A percentile compares a stretch with the other conserved stretches of the same genome.
These are phyloP conservation scores for Ormia ochracea DNA, from an alignment of 2,888 invertebrate genomes.

Conservation along the genomic window DNA sequence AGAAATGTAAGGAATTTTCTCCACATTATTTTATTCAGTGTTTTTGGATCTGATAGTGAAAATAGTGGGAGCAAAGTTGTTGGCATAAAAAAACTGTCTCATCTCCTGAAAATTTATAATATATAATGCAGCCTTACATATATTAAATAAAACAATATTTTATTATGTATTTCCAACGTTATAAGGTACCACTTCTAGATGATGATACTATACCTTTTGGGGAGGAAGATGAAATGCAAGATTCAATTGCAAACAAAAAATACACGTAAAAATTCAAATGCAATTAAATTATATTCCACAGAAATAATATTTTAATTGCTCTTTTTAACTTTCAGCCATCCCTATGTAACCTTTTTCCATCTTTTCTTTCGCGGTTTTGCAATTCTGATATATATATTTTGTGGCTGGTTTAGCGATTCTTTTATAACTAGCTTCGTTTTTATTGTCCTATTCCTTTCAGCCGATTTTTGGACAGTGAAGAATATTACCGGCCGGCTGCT, in stretches of 20 bases:
- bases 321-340: conserved; percentile 82
- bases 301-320: neutral
- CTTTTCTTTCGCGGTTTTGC: conserved; percentile 90
- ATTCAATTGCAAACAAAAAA: conserved; percentile 70
- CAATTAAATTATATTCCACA: neutral
- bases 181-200: conserved; percentile 89
- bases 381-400: conserved; percentile 91
- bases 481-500: conserved; percentile 89
- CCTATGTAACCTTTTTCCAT: conserved; percentile 94
- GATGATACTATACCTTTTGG: conserved; percentile 92
- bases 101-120: too few species aligned
- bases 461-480: conserved; percentile 99
- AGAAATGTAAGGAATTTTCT: conserved; percentile 75
- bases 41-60: conserved; percentile 8
- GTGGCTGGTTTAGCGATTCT: conserved; percentile 91
- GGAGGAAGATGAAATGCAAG: conserved; percentile 83
- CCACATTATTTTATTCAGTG: conserved; percentile 63
- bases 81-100: neutral
- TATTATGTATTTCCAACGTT: conserved; percentile 73
- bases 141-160: conserved; percentile 41
- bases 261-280: conserved; percentile 74
- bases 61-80: conserved; percentile 28
- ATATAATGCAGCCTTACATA: too few species aligned
- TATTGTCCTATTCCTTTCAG: conserved; percentile 91
- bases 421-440: conserved; percentile 98